Evolutionary conservation across 2,113 vertebrate genomes (phyloP), one percentile per base, ranked within the genome.

Genomic region (Paratilapia polleni): DNA sequence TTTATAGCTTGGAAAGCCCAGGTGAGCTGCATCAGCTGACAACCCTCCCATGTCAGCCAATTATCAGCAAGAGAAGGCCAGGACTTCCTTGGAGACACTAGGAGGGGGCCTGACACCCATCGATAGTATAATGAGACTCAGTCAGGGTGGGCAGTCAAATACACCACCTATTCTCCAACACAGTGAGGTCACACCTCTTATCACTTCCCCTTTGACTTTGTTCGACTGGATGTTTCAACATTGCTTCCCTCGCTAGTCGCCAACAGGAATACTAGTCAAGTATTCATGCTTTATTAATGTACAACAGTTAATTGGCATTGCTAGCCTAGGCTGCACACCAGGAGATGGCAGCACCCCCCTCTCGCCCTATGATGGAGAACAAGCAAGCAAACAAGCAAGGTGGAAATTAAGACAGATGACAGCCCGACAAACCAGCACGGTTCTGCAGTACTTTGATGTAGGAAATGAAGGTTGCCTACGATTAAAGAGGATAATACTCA

Each of bases 111-210:
- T 6, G 43, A 70, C 66, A 49, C 19, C 68, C 73, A 8, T 3
- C 15, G 36, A 75, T 43, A 26, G 73, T 8, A 89, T 82, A 91
- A 86, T 88, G 59, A 59, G 62, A 52, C 57, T 80, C 78, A 62
- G 31, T 66, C 68, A 83, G 59, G 49, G 60, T 7, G 56, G 38
- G 13, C 13, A 22, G 20, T 17, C 20, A 81, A 75, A 78, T 38
- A 79, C 22, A 43, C 31, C 58, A 31, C 63, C 41, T 63, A 22
- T 54, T 80, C 66, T 34, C 2, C 19, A 28, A 62, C 26, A 73
- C 0, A 3, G 8, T 77, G 78, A 84, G 84, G 59, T 90, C 92
- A 85, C 70, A 59, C 22, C 1, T 62, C 34, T 61, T 38, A 84
- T 82, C 38, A 56, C 57, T 87, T 84, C 81, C 73, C 15, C 31